phyloP scores from a whole-genome alignment of 2,113 vertebrate species.

The Ailurus styani region DNA sequence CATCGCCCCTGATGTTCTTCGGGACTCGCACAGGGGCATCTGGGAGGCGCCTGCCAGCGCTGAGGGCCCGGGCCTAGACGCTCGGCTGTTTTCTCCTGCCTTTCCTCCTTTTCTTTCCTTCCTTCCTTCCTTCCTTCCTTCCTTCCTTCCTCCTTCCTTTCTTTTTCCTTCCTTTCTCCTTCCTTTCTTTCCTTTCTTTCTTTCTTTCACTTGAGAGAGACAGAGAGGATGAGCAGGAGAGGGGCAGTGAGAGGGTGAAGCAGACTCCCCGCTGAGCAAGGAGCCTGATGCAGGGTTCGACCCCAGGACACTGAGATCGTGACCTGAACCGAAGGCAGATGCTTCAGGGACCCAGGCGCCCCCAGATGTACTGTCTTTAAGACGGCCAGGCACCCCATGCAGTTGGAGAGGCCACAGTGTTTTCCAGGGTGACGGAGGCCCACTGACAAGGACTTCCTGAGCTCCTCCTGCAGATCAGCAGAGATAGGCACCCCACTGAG shows the following conservation, averaged over 20 bases:
- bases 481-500: fast-evolving
- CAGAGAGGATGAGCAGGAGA: too few species aligned
- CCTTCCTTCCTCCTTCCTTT: too few species aligned
- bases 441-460: fast-evolving
- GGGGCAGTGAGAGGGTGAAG: not conserved
- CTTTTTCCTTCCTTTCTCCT: not conserved
- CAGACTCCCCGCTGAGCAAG: not conserved
- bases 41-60: not conserved
- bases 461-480: not conserved
- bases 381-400: fast-evolving
- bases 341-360: not conserved
- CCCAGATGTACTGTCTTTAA: fast-evolving
- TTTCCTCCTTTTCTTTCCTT: not conserved
- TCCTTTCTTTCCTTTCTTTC: not conserved
- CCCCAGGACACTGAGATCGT: not conserved
- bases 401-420: not conserved
- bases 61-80: too few species aligned
- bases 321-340: not conserved
- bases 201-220: too few species aligned
- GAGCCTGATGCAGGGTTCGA: fast-evolving
- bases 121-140: not conserved
- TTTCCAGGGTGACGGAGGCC: fast-evolving
- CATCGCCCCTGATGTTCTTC: fast-evolving
- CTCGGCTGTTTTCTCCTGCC: fast-evolving
- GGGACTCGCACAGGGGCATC: not conserved